Evolutionary conservation across 2,888 invertebrate genomes (phyloP), one percentile per base, ranked within the genome.

Genomic region (Enoplolaimus lenunculus): DNA sequence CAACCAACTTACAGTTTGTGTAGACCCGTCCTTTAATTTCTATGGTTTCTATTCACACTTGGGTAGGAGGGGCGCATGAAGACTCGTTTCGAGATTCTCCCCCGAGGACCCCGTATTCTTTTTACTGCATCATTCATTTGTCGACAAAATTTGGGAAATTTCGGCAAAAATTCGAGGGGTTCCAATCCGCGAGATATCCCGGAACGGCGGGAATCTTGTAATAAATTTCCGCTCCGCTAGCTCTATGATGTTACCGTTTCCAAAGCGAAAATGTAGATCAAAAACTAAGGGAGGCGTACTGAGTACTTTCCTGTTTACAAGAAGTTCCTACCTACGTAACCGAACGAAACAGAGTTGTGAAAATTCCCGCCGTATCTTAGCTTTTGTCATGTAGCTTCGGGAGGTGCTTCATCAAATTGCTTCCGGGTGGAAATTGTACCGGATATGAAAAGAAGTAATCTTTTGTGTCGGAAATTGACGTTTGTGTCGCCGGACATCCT

Each of bases 91-190:
- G 0, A 72, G 72, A 16, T 70, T 74, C 1, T 75, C 78, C 0
- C 77, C 77, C 0, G 75, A 73, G 28, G 78, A 78, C 70, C 78
- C 78, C 0, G 71, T 77, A 28, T 78, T 78, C 70, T 78, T 73
- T 69, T 68, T n/a, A n/a, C n/a, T 78, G 7, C 75, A 77, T 33
- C 78, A 78, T 60, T 72, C 75, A 1, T 78, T 76, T 68, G 73
- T 77, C 21, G 78, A 78, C 72, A 71, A 74, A 29, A 67, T 77
- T 1, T 78, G 77, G 76, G 77, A 78, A 64, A 33, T 28, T 66
- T 66, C 2, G 67, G 28, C n/a, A 21, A 3, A 66, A 21, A 66
- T n/a, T 28, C 67, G 33, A 21, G 34, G 31, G 3, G 31, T 21
- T 3, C 30, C n/a, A 3, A 30, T 31, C 13, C n/a, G 67, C n/a